These are phyloP conservation scores for Pollimyrus isidori DNA, from an alignment of 2,113 vertebrate species.

Conservation along the genomic window DNA sequence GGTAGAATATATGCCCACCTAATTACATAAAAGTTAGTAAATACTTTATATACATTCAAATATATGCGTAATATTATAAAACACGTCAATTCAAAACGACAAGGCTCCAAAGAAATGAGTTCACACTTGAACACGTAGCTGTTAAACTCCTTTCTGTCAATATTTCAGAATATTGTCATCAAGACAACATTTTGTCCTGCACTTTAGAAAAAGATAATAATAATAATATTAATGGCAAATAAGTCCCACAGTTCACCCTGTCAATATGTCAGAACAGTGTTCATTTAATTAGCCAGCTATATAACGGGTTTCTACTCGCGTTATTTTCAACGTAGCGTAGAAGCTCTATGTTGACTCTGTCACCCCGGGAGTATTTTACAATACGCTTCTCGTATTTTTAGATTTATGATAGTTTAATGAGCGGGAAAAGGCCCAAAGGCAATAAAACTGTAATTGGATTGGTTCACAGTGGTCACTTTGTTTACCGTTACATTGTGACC, in stretches of 20 bases:
- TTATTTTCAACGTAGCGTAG: background rate
- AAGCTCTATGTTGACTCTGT: background rate
- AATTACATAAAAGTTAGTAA: background rate
- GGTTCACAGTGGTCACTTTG: background rate
- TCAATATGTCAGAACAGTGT: background rate
- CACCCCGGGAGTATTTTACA: background rate
- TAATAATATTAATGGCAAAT: background rate
- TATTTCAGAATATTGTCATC: background rate
- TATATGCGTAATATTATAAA: background rate
- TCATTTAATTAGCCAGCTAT: constrained; percentile 5
- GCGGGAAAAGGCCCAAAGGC: background rate
- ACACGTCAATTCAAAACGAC: background rate
- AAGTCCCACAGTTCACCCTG: background rate
- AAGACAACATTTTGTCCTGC: background rate
- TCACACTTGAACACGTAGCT: background rate
- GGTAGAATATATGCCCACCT: background rate
- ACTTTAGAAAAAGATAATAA: background rate
- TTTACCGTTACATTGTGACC: background rate
- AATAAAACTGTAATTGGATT: background rate
- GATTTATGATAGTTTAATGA: background rate
- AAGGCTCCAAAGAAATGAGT: background rate
- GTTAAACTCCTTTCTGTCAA: background rate
- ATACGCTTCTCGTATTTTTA: background rate
- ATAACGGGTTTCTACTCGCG: background rate
- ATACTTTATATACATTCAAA: background rate